Base-by-base conservation (phyloP, 2,113 vertebrate species). In the Lepus timidus region DNA sequence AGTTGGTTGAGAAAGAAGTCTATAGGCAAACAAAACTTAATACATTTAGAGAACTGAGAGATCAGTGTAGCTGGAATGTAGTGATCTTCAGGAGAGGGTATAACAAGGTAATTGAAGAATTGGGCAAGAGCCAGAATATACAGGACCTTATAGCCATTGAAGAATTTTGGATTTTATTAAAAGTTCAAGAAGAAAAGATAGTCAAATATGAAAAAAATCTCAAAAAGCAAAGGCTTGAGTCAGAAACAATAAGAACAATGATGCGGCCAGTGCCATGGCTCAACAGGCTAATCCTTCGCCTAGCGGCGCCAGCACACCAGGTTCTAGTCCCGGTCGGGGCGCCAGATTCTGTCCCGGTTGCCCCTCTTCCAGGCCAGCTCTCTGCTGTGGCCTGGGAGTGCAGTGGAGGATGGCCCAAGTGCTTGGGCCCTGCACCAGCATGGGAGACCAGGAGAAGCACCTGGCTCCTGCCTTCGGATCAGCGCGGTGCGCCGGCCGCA, bases 91-190 rank as follows among this genome's bases (percentile, higher is more conserved):
- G 12, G 68, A 71, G 20, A 85, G 20, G 4, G 33, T 85, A 23
- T 85, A 10, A 10, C 44, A 71, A 49, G 3, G 64, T 6, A 2
- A 29, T 70, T 33, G 19, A 76, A 81, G 68, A 88, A 25, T 44
- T 73, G 62, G 2, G 44, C 33, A 62, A 62, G 31, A 23, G 29
- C 76, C 68, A 71, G 62, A 14, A 70, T 52, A 78, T 64, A n/a
- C 8, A 64, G 22, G 44, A 8, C 39, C 80, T 65, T 52, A 83
- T 31, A 29, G 17, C 44, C 79, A 36, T 55, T 49, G 20, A 65
- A 76, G 33, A 2, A 68, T 83, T 83, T 68, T 68, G 51, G 29
- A 51, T 82, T 93, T 83, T 93, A 68, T 83, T 75, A 11, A 65
- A 82, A 88, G 6, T 82, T 93, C 49, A 75, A 65, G 33, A 49